phyloP scores from a whole-genome alignment of 2,797 vertebrate genomes.

The Odontamblyopus rebecca region DNA sequence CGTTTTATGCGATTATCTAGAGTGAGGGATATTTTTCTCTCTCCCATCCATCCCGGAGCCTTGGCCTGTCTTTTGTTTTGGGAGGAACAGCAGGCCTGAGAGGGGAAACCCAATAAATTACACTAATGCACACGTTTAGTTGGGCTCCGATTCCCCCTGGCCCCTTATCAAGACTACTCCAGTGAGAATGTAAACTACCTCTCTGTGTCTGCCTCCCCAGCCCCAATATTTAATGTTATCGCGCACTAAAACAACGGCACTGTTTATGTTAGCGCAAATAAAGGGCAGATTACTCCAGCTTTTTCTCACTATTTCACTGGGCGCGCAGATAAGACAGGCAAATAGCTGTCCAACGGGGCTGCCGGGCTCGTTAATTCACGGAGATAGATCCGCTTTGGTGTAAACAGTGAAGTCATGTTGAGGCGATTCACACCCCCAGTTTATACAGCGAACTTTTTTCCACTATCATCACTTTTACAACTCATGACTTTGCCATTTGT shows the following conservation, averaged over 20 bases:
- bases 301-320: conserved; percentile 73
- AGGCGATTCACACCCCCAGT: conserved; percentile 73
- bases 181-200: conserved; percentile 83
- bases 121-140: conserved; percentile 84
- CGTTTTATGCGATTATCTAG: conserved; percentile 92
- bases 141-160: conserved; percentile 79
- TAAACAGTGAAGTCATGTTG: conserved; percentile 70
- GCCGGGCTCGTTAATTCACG: conserved; percentile 66
- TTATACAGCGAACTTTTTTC: conserved; percentile 47
- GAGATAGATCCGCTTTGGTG: conserved; percentile 68
- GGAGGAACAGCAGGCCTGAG: conserved; percentile 70
- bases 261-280: conserved; percentile 75
- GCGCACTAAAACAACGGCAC: conserved; percentile 68
- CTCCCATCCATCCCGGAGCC: conserved; percentile 77
- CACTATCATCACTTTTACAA: not conserved
- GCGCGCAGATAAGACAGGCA: conserved; percentile 63
- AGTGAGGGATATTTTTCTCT: conserved; percentile 74
- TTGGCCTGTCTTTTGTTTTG: conserved; percentile 78
- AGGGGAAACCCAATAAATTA: conserved; percentile 80
- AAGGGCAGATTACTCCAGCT: conserved; percentile 73
- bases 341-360: conserved; percentile 71
- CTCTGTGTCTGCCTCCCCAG: conserved; percentile 67
- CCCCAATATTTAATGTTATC: conserved; percentile 81
- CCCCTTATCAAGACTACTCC: conserved; percentile 77
- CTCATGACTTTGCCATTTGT: not conserved